Evolutionary conservation across 2,797 vertebrate genomes (phyloP).

Genomic region (Diglossa cyanea): DNA sequence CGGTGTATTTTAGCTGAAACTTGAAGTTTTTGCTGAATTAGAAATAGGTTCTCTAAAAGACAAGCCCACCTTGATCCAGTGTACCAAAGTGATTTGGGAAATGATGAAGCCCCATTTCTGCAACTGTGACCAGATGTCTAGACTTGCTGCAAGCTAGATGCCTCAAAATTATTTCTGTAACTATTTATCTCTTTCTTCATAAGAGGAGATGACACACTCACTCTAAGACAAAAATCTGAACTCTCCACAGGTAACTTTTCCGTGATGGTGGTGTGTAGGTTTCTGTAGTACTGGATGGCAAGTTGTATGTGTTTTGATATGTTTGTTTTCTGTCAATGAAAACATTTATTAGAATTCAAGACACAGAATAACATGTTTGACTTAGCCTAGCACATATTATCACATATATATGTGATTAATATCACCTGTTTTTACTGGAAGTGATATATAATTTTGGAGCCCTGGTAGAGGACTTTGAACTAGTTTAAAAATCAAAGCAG

Average conservation of each 20-base stretch:
- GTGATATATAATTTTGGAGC: not conserved
- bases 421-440: not conserved
- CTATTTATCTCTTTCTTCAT: accelerated
- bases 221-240: not conserved
- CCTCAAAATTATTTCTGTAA: not conserved
- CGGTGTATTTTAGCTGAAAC: not conserved
- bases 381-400: too few relatives aligned
- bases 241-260: not conserved
- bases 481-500: not conserved
- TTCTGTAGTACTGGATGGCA: not conserved
- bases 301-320: not conserved
- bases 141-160: not conserved
- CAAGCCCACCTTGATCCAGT: not conserved
- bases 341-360: not conserved
- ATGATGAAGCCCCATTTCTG: not conserved
- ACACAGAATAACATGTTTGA: not conserved
- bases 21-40: not conserved
- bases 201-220: not conserved
- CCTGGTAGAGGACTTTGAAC: not conserved
- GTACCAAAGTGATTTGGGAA: not conserved
- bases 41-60: not conserved
- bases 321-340: not conserved
- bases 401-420: too few relatives aligned
- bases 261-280: not conserved
- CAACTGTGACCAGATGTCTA: not conserved